phyloP scores from a whole-genome alignment of 2,113 vertebrate genomes.

The Catharus fuscescens region DNA sequence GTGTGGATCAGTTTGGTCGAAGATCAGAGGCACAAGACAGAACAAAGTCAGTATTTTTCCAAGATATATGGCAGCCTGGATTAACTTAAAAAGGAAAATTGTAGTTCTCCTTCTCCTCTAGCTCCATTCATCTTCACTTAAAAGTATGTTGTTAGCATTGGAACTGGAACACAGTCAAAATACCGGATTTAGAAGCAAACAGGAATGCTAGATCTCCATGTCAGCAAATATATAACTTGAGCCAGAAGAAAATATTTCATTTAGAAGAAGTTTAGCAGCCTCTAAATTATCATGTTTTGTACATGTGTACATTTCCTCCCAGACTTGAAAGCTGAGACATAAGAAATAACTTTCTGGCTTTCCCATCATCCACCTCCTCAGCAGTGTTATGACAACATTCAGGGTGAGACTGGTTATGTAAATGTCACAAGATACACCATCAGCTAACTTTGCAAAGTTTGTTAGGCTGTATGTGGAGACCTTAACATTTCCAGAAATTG shows the following conservation, averaged over 20 bases:
- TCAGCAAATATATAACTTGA: background rate
- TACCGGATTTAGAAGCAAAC: background rate
- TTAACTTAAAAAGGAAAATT: background rate
- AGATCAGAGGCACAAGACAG: background rate
- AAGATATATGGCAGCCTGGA: background rate
- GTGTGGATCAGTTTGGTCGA: background rate
- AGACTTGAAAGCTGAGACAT: background rate
- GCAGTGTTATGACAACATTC: rapidly evolving
- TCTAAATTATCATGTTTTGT: background rate
- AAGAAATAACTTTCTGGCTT: background rate
- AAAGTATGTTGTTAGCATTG: background rate
- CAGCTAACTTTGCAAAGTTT: background rate
- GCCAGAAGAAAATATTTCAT: background rate
- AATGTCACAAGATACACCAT: background rate
- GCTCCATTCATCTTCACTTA: background rate
- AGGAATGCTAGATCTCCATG: background rate
- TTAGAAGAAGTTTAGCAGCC: background rate
- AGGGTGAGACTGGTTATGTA: background rate
- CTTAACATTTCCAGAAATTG: background rate
- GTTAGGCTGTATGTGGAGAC: background rate
- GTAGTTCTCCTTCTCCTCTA: background rate
- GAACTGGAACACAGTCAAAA: background rate
- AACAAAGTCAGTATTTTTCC: background rate
- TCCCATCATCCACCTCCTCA: background rate
- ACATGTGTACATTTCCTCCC: background rate